Conservation (phyloP, 2,113 vertebrate species). For the Carassius carassius region DNA sequence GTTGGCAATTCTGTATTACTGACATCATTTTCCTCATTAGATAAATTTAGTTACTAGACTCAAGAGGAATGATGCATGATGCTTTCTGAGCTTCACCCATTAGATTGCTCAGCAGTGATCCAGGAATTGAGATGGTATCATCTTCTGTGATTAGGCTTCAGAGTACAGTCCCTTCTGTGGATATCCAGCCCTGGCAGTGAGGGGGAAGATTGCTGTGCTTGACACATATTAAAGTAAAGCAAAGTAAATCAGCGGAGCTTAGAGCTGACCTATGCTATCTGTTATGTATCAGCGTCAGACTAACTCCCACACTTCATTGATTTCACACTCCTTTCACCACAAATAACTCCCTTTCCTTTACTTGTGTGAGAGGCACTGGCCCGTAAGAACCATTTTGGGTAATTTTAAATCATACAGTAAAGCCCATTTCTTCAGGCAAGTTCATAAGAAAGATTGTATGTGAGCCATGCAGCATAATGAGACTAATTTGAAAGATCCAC, state of each 20-base stretch:
- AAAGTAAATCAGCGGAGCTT: conserved; percentile 46
- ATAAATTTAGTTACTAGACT: conserved; percentile 38
- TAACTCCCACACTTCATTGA: conserved; percentile 40
- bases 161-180: conserved; percentile 22
- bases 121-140: conserved; percentile 47
- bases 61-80: conserved; percentile 13
- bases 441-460: not conserved
- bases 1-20: not conserved
- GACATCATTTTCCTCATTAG: conserved; percentile 40
- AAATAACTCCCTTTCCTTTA: conserved; percentile 31
- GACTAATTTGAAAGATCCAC: conserved; percentile 2
- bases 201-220: conserved; percentile 44
- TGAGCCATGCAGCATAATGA: conserved; percentile 26
- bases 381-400: conserved; percentile 14
- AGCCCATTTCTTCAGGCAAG: conserved; percentile 19
- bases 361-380: conserved; percentile 7
- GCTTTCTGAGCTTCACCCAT: conserved; percentile 19
- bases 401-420: conserved; percentile 16
- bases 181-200: conserved; percentile 38
- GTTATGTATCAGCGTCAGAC: conserved; percentile 32
- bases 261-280: conserved; percentile 51
- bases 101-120: conserved; percentile 51
- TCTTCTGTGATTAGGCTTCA: conserved; percentile 31
- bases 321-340: conserved; percentile 49
- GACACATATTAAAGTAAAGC: conserved; percentile 41